Evolutionary conservation across 2,113 vertebrate genomes (phyloP), one percentile per base, ranked within the genome.

Genomic region (Chloropsis cyanopogon): DNA sequence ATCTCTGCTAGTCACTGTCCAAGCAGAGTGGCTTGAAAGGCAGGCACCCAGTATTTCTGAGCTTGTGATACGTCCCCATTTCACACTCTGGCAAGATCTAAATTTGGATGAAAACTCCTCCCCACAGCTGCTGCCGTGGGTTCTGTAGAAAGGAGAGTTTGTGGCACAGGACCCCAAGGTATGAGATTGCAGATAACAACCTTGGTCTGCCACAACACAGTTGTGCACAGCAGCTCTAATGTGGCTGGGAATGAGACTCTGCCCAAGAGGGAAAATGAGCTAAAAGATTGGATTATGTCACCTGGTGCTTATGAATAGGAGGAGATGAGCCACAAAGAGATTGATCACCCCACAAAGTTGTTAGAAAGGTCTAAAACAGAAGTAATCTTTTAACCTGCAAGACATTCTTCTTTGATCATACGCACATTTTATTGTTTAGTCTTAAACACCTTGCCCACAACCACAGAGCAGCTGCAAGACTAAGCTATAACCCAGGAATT

Each of bases 401-500:
- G 92, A 50, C 7, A 78, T 66, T 88, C 56, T 76, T 82, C 68
- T 82, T 70, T 88, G 60, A 88, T 86, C 25, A 28, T 46, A 29
- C 77, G 57, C 60, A 31, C 3, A 1, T 93, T 96, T 95, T 93
- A 92, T 28, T 86, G 49, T 83, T 94, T 64, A 85, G 57, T 63
- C 42, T 93, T 91, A 92, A 95, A 78, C 82, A 92, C 90, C 69
- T 93, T 94, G 65, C 86, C 72, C 76, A 81, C 82, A 94, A 90
- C 26, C 60, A 49, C 47, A 56, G 12, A 93, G 76, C 88, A 93
- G 86, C 85, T 90, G 84, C 0, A 1, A 96, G 80, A 83, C 88
- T 93, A 59, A 83, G 53, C 65, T 46, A 71, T 93, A 97, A 95
- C 57, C 76, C 79, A 92, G 83, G 81, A 95, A 53, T 95, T 96